Conservation (phyloP, 2,888 invertebrate species). For the Tricholauxania praeusta region DNA sequence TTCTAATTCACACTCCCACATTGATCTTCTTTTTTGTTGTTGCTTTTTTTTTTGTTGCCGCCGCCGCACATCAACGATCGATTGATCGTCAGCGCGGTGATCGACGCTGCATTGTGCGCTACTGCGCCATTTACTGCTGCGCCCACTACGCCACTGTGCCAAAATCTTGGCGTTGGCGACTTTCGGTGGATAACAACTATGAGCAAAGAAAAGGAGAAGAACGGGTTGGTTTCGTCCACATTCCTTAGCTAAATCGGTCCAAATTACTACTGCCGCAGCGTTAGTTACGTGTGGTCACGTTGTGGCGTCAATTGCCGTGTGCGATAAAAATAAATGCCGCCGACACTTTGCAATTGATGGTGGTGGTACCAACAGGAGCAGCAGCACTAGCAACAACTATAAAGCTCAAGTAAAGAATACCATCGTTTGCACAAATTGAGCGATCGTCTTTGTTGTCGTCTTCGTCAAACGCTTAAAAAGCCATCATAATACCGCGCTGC, state of each 20-base stretch:
- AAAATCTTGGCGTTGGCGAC: neutral
- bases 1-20: neutral
- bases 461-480: neutral
- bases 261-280: neutral
- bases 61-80: constrained; percentile 43
- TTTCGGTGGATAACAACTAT: neutral
- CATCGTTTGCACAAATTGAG: neutral
- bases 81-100: neutral
- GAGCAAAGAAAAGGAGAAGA: neutral
- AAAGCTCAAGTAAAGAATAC: neutral
- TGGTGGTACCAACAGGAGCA: neutral
- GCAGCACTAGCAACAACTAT: neutral
- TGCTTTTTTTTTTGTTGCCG: constrained; percentile 50
- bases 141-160: neutral
- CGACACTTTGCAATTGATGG: constrained; percentile 6
- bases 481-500: neutral
- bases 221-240: neutral
- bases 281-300: neutral
- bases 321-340: constrained; percentile 33
- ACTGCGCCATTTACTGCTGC: constrained; percentile 1
- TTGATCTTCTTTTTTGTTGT: constrained; percentile 14
- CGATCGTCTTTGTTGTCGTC: too few species aligned
- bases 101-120: neutral
- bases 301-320: constrained; percentile 19
- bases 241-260: constrained; percentile 8